A percentile compares a stretch with the other conserved stretches of the same genome.
Conservation (phyloP, 2,113 vertebrate species). For the Dendropsophus ebraccatus region DNA sequence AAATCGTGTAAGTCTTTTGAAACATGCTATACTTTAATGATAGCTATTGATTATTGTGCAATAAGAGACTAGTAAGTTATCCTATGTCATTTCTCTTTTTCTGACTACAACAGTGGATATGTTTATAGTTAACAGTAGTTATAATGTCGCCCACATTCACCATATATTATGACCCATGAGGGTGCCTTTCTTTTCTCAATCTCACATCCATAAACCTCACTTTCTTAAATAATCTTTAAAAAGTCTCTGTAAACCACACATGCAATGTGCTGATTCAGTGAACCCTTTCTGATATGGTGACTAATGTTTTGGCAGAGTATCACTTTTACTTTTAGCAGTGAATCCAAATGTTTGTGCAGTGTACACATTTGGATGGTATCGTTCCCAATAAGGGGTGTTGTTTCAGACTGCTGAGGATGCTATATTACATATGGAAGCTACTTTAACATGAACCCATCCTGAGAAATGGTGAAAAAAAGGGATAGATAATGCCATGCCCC, state of each 20-base stretch:
- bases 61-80: too few relatives aligned
- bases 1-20: too few relatives aligned
- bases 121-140: too few relatives aligned
- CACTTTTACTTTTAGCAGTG: conserved; percentile 66
- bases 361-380: conserved; percentile 68
- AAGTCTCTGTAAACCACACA: conserved; percentile 4
- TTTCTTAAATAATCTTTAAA: conserved; percentile 29
- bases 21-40: too few relatives aligned
- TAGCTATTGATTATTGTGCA: too few relatives aligned
- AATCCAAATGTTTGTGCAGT: conserved; percentile 66
- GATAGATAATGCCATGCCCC: too few relatives aligned
- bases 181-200: conserved; percentile 14
- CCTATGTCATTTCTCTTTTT: too few relatives aligned
- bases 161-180: background rate
- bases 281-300: conserved; percentile 64
- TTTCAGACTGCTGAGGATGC: conserved; percentile 33
- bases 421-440: conserved; percentile 58
- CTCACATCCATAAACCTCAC: background rate
- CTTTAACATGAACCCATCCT: background rate
- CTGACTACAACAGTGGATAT: too few relatives aligned
- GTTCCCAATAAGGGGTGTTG: conserved; percentile 57
- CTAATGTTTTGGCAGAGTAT: conserved; percentile 66
- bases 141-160: too few relatives aligned
- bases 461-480: background rate
- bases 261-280: conserved; percentile 63